Base-by-base conservation (phyloP, 2,888 invertebrate genomes). In the Helicoverpa assulta region DNA sequence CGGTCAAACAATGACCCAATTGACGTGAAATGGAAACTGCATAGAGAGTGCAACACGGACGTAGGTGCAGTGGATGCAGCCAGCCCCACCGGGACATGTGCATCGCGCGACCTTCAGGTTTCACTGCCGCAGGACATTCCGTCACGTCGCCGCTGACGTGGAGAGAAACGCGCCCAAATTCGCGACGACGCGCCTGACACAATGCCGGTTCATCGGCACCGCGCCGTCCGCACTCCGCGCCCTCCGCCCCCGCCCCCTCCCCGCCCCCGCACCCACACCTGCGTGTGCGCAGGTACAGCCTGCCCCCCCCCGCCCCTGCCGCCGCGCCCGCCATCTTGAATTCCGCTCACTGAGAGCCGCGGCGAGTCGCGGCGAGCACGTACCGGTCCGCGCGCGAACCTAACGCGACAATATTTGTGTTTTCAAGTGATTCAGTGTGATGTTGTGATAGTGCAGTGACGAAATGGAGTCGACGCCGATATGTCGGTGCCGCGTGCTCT, bases 401-500 rank as follows among this genome's bases (percentile, higher is more conserved):
- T 76, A 82, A 76, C 82, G 84, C 86, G 86, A 85, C 83, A 84
- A 26, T 78, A 83, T 84, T 82, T 87, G 92, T 92, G 92, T 86
- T 85, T 87, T 85, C 76, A 73, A 88, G 93, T 92, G 92, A 88
- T 90, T 88, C 83, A 88, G 93, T 94, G 94, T 91, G 90, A 94
- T 95, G 92, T 89, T 91, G 94, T 94, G 94, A 93, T 91, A 92
- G 95, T 95, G 95, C 69, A 89, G 93, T 94, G 93, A 81, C 89
- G 89, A 89, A 89, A 96, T 96, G 96, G 98, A 98, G 91, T 98
- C 98, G 88, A 99, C 98, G 88, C 99, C 99, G 90, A 99, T 99
- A 89, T 99, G 99, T 96, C 97, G 99, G 86, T 99, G 99, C 95
- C 97, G 99, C 78, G 99, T 99, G 65, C 97, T 99, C 70, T 99